Conservation (phyloP, 2,797 vertebrate genomes). For the Benthosema pterotum region DNA sequence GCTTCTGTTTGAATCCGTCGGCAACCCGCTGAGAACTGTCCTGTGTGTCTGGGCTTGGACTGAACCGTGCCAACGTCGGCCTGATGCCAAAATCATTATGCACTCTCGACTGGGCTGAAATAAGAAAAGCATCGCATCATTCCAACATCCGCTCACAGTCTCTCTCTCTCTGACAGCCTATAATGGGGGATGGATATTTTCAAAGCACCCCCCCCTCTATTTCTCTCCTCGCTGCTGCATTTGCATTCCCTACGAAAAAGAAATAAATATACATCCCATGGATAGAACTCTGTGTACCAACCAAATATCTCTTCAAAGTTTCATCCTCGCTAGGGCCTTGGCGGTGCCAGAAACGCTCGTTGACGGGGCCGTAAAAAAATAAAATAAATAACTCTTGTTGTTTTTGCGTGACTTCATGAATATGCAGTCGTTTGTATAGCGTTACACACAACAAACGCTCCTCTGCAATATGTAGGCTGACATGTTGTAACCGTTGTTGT, state of each 20-base stretch:
- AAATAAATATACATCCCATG: no score
- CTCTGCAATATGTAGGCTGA: no score
- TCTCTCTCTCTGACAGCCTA: neutral
- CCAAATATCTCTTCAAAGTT: neutral
- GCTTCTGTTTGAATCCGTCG: conserved; percentile 34
- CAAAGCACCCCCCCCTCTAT: neutral
- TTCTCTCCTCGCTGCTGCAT: neutral
- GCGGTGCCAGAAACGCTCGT: neutral
- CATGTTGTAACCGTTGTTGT: neutral
- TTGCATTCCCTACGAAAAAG: neutral
- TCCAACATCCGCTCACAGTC: neutral
- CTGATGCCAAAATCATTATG: conserved; percentile 10
- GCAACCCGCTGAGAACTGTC: conserved; percentile 26
- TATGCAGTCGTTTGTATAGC: neutral
- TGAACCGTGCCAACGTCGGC: neutral
- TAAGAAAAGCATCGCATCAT: no score
- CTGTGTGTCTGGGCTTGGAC: conserved; percentile 14
- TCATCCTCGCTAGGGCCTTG: neutral
- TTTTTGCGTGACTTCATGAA: neutral
- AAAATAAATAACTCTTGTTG: neutral
- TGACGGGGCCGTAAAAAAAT: neutral
- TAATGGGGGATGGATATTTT: no score
- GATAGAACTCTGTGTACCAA: no score
- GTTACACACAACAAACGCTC: no score
- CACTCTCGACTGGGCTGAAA: no score